These are phyloP conservation scores for Gymnorhina tibicen DNA, from an alignment of 2,113 vertebrate genomes.

Conservation along the genomic window DNA sequence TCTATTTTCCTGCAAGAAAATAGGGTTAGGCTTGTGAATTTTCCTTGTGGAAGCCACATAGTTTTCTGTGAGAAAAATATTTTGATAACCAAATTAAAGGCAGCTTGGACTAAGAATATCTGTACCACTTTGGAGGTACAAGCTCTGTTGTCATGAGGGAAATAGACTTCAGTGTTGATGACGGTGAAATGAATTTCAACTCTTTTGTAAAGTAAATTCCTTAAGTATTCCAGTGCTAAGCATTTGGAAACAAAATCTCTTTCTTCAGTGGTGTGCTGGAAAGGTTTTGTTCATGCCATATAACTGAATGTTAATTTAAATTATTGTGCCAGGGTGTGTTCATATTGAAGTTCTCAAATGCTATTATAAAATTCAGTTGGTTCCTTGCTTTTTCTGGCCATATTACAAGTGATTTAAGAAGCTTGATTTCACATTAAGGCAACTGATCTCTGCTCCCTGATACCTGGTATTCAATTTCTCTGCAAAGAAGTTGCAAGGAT, in stretches of 20 bases:
- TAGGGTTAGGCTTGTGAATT: not conserved
- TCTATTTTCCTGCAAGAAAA: not conserved
- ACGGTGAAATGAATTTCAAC: not conserved
- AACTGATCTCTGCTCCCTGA: not conserved
- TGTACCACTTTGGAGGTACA: not conserved
- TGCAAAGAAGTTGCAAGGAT: not conserved
- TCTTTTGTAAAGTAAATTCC: not conserved
- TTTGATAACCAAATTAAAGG: not conserved
- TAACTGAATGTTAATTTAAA: not conserved
- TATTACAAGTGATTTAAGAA: not conserved
- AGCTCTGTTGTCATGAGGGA: not conserved
- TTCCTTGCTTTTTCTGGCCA: not conserved
- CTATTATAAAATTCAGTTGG: not conserved
- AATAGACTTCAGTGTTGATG: not conserved
- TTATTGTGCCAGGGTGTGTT: not conserved
- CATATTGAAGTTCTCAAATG: not conserved
- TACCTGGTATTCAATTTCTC: not conserved
- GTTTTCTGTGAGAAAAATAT: not conserved
- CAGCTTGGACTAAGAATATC: not conserved
- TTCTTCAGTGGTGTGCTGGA: not conserved
- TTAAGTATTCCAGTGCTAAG: not conserved
- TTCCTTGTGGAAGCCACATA: not conserved
- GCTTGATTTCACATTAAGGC: not conserved
- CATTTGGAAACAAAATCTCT: not conserved
- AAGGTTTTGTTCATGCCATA: not conserved